phyloP scores from a whole-genome alignment of 1,140 invertebrate genomes.

The Micrasema longulum region DNA sequence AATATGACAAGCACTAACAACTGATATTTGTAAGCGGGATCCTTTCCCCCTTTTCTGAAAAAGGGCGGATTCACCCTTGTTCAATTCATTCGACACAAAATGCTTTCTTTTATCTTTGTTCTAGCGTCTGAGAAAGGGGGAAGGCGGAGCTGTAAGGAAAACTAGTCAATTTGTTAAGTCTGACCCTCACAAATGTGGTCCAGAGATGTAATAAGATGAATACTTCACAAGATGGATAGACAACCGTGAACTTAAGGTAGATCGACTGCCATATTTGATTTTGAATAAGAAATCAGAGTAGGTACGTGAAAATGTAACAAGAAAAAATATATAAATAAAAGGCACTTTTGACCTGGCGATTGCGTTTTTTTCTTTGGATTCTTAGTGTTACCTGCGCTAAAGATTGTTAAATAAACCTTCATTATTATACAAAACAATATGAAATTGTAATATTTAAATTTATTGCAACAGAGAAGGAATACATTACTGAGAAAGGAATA shows the following conservation, averaged over 20 bases:
- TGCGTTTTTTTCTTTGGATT: too few relatives aligned
- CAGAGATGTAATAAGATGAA: neutral
- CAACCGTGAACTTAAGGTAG: neutral
- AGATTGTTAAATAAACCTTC: too few relatives aligned
- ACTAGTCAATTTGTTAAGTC: constrained; percentile 4
- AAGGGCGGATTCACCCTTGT: neutral
- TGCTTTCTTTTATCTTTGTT: constrained; percentile 11
- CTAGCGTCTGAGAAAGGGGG: neutral
- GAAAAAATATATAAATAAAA: too few relatives aligned
- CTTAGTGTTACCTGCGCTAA: too few relatives aligned
- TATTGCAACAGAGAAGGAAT: too few relatives aligned
- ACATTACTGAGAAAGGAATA: too few relatives aligned
- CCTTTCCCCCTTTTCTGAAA: neutral
- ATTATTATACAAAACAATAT: too few relatives aligned
- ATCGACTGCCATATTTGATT: neutral
- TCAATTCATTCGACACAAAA: neutral
- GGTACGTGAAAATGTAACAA: too few relatives aligned
- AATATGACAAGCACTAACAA: constrained; percentile 48
- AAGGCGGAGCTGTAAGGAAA: neutral
- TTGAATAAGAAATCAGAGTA: too few relatives aligned
- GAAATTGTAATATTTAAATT: too few relatives aligned
- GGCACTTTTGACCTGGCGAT: too few relatives aligned
- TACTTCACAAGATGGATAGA: constrained; percentile 6
- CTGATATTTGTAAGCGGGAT: constrained; percentile 44
- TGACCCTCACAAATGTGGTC: neutral